Evolutionary conservation across 1,140 invertebrate species (phyloP).

Genomic region (Helicoverpa armigera): DNA sequence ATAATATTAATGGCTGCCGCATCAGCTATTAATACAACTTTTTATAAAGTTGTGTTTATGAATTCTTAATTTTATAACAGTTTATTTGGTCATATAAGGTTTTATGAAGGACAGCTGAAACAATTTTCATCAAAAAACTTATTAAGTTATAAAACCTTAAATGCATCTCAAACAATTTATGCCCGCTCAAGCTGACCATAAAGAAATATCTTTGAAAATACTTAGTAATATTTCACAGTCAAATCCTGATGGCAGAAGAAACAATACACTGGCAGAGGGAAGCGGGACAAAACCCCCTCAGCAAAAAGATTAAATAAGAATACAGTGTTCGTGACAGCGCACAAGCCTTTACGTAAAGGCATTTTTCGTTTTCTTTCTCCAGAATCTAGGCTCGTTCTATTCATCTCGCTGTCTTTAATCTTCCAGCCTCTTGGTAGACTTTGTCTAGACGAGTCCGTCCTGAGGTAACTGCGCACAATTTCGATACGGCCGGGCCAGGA

Average conservation of each 20-base stretch:
- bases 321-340: slow-evolving; percentile 80
- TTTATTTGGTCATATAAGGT: slow-evolving; percentile 52
- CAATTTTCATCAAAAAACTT: slow-evolving; percentile 12
- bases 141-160: slow-evolving; percentile 39
- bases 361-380: slow-evolving; percentile 80
- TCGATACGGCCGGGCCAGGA: slow-evolving; percentile 57
- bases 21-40: slow-evolving; percentile 74
- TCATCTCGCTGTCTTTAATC: slow-evolving; percentile 81
- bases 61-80: slow-evolving; percentile 70
- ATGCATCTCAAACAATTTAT: slow-evolving; percentile 4
- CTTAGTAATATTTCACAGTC: slow-evolving; percentile 20
- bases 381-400: slow-evolving; percentile 74
- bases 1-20: slow-evolving; percentile 83
- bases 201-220: slow-evolving; percentile 6
- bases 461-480: slow-evolving; percentile 64
- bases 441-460: slow-evolving; percentile 74
- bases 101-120: slow-evolving; percentile 45
- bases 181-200: neutral
- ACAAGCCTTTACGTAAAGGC: slow-evolving; percentile 77
- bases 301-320: slow-evolving; percentile 83
- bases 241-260: slow-evolving; percentile 22
- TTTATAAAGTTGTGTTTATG: slow-evolving; percentile 72
- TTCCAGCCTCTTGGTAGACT: slow-evolving; percentile 73
- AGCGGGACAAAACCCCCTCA: slow-evolving; percentile 61
- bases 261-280: slow-evolving; percentile 55